Percentiles rank a stretch among this genome's conserved stretches.
phyloP scores from a whole-genome alignment of 2,888 invertebrate genomes.

The Orthosia cruda region DNA sequence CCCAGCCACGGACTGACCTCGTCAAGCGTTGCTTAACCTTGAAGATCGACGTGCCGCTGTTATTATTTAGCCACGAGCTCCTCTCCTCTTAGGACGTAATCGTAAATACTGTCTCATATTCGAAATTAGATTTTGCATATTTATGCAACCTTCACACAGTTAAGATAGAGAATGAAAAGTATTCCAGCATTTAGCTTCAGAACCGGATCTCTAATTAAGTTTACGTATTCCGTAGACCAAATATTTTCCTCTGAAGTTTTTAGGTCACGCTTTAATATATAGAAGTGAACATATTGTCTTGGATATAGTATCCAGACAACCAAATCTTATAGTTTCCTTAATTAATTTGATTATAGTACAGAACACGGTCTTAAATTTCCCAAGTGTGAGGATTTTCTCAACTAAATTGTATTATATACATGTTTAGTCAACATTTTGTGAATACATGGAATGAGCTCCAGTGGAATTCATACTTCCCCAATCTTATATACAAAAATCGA shows the following conservation, averaged over 20 bases:
- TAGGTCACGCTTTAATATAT: constrained; percentile 36
- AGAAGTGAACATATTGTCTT: constrained; percentile 17
- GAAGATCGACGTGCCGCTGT: too few relatives aligned
- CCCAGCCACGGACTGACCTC: too few relatives aligned
- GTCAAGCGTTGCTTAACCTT: too few relatives aligned
- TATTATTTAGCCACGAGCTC: too few relatives aligned
- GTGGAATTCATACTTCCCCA: too few relatives aligned
- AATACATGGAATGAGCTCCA: neutral
- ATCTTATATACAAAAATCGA: too few relatives aligned
- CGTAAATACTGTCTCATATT: too few relatives aligned
- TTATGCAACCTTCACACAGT: neutral
- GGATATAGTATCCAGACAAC: constrained; percentile 49
- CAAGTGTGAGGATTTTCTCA: constrained; percentile 62
- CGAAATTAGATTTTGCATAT: too few relatives aligned
- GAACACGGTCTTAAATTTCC: constrained; percentile 67
- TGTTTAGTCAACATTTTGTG: constrained; percentile 20
- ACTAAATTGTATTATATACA: constrained; percentile 15
- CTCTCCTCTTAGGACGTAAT: too few relatives aligned
- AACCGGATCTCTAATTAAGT: constrained; percentile 41
- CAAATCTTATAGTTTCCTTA: constrained; percentile 64
- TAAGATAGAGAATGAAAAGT: neutral
- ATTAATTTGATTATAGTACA: constrained; percentile 71
- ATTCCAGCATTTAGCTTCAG: constrained; percentile 7
- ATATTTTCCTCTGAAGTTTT: constrained; percentile 41
- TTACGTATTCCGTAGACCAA: constrained; percentile 21